Percentiles rank a stretch among this genome's conserved stretches.
phyloP scores from a whole-genome alignment of 2,888 invertebrate species.

The Lycophotia porphyrea region DNA sequence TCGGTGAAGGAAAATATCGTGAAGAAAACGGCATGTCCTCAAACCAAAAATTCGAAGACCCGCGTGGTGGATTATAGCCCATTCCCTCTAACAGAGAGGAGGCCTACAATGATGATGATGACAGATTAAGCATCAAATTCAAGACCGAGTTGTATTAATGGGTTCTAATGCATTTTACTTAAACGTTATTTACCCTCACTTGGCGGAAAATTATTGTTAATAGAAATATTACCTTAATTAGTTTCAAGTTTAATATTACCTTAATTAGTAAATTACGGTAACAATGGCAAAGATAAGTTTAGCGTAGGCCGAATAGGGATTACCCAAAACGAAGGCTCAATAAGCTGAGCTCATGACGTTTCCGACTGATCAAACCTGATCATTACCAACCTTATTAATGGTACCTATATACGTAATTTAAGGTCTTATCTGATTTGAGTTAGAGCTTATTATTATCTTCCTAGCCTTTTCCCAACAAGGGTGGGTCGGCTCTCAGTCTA shows the following conservation, averaged over 20 bases:
- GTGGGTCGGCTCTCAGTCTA: too few relatives aligned
- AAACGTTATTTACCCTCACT: neutral
- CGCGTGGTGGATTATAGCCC: too few relatives aligned
- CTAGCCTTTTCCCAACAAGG: too few relatives aligned
- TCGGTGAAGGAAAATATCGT: too few relatives aligned
- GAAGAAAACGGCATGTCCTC: too few relatives aligned
- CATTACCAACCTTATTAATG: too few relatives aligned
- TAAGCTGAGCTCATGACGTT: neutral
- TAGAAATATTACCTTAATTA: neutral
- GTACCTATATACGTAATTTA: neutral
- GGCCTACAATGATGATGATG: too few relatives aligned
- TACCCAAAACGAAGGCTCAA: neutral
- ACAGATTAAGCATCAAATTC: too few relatives aligned
- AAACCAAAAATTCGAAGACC: too few relatives aligned
- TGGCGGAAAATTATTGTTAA: neutral
- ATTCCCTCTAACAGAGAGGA: too few relatives aligned
- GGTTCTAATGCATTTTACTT: neutral
- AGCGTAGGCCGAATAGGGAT: neutral
- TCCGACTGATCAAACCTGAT: neutral
- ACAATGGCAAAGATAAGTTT: neutral
- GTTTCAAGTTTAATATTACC: neutral
- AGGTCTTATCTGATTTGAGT: neutral
- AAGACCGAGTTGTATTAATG: neutral
- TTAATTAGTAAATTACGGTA: neutral
- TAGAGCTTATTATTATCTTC: too few relatives aligned